A percentile compares a stretch with the other conserved stretches of the same genome.
These are phyloP conservation scores for Choristoneura fumiferana DNA, from an alignment of 1,140 invertebrate species.

Conservation along the genomic window DNA sequence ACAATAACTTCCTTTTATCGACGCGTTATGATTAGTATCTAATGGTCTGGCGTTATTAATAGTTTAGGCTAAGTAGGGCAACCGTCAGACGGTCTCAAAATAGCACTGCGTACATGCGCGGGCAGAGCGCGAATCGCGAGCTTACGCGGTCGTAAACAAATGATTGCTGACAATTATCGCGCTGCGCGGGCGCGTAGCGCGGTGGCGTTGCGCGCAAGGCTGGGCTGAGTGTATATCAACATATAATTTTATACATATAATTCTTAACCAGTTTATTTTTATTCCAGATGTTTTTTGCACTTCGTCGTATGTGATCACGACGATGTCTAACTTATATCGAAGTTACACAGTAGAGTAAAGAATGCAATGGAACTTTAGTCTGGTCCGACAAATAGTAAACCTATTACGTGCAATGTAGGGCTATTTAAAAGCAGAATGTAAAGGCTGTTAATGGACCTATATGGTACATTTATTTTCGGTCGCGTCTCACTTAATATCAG, in stretches of 20 bases:
- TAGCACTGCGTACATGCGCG: slow-evolving; percentile 43
- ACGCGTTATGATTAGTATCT: slow-evolving; percentile 10
- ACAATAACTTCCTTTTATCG: slow-evolving; percentile 18
- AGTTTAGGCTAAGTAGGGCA: slow-evolving; percentile 43
- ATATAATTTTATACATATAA: slow-evolving; percentile 6
- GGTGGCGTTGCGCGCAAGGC: not conserved
- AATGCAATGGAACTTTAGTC: too few relatives aligned
- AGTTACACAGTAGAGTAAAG: too few relatives aligned
- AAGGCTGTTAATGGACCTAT: too few relatives aligned
- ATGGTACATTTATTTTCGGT: too few relatives aligned
- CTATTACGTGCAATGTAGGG: too few relatives aligned
- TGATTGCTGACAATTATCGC: slow-evolving; percentile 63
- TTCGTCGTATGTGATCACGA: too few relatives aligned
- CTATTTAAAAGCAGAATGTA: too few relatives aligned
- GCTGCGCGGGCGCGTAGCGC: slow-evolving; percentile 35
- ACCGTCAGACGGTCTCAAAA: slow-evolving; percentile 46
- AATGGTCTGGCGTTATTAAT: slow-evolving; percentile 18
- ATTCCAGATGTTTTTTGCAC: too few relatives aligned
- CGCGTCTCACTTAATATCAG: too few relatives aligned
- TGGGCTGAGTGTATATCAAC: not conserved
- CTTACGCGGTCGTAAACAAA: slow-evolving; percentile 62
- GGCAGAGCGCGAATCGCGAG: slow-evolving; percentile 46
- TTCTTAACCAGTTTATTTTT: too few relatives aligned
- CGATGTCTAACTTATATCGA: too few relatives aligned
- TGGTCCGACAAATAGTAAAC: too few relatives aligned